A percentile compares a stretch with the other conserved stretches of the same genome.
phyloP scores from a whole-genome alignment of 2,113 vertebrate genomes.

The Sitta europaea region DNA sequence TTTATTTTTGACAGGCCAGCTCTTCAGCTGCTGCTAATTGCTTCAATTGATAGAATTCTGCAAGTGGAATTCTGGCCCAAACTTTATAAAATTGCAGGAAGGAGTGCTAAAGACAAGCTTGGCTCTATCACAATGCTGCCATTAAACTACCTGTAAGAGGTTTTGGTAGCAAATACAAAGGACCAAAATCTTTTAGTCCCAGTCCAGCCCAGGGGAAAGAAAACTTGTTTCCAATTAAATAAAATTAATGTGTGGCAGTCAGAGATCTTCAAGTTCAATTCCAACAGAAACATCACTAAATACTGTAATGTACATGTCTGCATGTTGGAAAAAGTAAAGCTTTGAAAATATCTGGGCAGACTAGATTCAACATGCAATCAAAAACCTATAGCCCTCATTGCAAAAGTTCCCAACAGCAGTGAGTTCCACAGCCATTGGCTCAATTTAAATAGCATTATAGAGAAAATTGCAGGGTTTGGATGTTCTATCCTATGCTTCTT shows the following conservation, averaged over 20 bases:
- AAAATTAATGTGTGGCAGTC: neutral
- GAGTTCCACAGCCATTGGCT: neutral
- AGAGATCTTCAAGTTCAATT: neutral
- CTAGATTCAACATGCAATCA: neutral
- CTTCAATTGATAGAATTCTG: neutral
- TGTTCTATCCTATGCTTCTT: neutral
- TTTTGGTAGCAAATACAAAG: neutral
- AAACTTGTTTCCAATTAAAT: slow-evolving; percentile 8
- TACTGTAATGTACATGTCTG: neutral
- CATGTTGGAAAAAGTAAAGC: neutral
- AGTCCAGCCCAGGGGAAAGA: neutral
- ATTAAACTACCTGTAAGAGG: slow-evolving; percentile 9
- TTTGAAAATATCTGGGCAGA: neutral
- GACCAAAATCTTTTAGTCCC: neutral
- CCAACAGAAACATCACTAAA: slow-evolving; percentile 33
- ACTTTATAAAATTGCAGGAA: neutral
- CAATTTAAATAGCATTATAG: neutral
- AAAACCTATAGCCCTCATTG: neutral
- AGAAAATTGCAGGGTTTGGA: neutral
- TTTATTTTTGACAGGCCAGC: neutral
- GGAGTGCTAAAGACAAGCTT: neutral
- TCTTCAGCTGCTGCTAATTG: neutral
- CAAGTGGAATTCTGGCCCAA: neutral
- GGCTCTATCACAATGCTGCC: neutral
- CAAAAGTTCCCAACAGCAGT: neutral